Evolutionary conservation across 1,140 invertebrate genomes (phyloP).

Genomic region (Trichonephila inaurata): DNA sequence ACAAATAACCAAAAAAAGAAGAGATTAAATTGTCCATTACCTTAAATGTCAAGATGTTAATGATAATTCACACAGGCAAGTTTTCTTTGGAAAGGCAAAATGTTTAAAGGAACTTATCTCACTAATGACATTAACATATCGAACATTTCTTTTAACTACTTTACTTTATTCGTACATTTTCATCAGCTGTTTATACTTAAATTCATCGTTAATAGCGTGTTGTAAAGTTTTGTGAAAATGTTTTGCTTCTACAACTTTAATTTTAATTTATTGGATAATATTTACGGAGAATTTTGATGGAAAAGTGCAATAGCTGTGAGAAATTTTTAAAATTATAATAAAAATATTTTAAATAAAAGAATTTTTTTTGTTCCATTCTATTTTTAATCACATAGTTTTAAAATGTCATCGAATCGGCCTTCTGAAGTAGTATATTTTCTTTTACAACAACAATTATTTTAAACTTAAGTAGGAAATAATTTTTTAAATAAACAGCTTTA

Average conservation of each 20-base stretch:
- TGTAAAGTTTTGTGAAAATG: not conserved
- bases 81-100: not conserved
- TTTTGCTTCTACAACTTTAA: not conserved
- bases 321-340: no score
- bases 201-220: not conserved
- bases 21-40: not conserved
- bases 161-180: not conserved
- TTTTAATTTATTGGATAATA: not conserved
- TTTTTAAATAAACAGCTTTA: no score
- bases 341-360: no score
- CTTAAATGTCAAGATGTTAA: constrained; percentile 24
- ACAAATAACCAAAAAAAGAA: not conserved
- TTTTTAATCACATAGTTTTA: no score
- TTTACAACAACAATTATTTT: no score
- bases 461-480: no score
- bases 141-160: not conserved
- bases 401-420: no score
- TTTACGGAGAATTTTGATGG: no score
- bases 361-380: no score
- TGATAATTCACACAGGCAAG: not conserved
- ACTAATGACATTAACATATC: not conserved
- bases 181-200: not conserved
- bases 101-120: not conserved
- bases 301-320: no score
- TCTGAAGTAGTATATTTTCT: no score